Evolutionary conservation across 2,797 vertebrate species (phyloP), one percentile per base, ranked within the genome.

Genomic region (Acanthiza pusilla): DNA sequence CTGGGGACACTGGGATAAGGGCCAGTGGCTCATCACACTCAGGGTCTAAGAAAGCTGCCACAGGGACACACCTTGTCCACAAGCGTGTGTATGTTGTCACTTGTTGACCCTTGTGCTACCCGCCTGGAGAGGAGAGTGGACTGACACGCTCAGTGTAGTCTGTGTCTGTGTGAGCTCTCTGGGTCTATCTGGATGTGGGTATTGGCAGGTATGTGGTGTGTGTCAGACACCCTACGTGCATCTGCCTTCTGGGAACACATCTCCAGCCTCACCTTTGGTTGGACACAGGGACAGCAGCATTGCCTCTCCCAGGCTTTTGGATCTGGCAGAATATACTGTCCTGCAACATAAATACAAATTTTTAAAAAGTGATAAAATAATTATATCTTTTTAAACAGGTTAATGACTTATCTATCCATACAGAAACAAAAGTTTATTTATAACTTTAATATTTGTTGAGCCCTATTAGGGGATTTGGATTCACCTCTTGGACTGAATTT

Each of bases 151-250:
- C 2, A 3, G 16, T 30, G 27, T 42, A 62, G 21, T 5, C 27
- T 19, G 16, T n/a, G 26, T 25, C 16, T 3, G 0, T 48, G 21
- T 14, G 22, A 48, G 42, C 19, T 29, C 42, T 21, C 30, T 3
- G 7, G 10, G 17, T 34, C 25, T 26, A 15, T 38, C 25, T 26
- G 2, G 19, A 21, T 19, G 32, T 0, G 0, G 8, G 3, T 34
- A 16, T 1, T 40, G 18, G 34, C 45, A n/a, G 1, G 1, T 29
- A 36, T 0, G 2, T 15, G 27, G 38, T 19, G 10, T 10, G 14
- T 21, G 23, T 42, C 0, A 0, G 7, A 26, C 13, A n/a, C 11
- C 25, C 20, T 18, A 3, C 29, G 20, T 55, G n/a, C 2, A 1
- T 38, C 45, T 68, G 50, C 60, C 55, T 63, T 29, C 66, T 47